Conservation (phyloP, 2,113 vertebrate species). For the Amblyornis subalaris region DNA sequence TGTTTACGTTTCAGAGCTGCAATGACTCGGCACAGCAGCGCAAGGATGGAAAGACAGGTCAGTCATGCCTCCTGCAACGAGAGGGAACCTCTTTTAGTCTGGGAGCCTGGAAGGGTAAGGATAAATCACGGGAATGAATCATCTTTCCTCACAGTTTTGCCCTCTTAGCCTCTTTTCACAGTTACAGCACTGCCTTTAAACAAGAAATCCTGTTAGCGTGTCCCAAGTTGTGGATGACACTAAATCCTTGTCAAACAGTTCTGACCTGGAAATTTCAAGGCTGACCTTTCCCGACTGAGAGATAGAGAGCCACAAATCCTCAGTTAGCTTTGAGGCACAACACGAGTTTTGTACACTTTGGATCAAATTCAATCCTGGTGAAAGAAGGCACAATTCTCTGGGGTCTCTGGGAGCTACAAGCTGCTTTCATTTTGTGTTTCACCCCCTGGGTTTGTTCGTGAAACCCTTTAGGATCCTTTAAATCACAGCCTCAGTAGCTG, state of each 20-base stretch:
- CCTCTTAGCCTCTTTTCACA: not conserved
- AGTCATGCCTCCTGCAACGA: not conserved
- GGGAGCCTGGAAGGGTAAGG: not conserved
- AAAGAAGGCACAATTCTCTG: not conserved
- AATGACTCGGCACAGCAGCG: not conserved
- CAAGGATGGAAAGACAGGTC: not conserved
- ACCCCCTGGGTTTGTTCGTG: not conserved
- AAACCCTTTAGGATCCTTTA: not conserved
- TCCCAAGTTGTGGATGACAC: not conserved
- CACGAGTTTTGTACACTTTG: not conserved
- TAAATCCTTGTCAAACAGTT: slow-evolving; percentile 52
- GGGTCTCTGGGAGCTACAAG: not conserved
- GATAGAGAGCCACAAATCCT: slow-evolving; percentile 2
- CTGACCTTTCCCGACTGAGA: slow-evolving; percentile 14
- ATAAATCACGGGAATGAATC: not conserved
- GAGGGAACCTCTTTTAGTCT: not conserved
- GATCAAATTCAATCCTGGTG: not conserved
- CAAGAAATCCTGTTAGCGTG: slow-evolving; percentile 10
- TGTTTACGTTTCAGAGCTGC: not conserved
- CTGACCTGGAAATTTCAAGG: slow-evolving; percentile 49
- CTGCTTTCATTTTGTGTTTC: not conserved
- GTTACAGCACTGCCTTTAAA: not conserved
- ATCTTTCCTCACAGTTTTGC: not conserved
- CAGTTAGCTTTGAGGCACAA: not conserved
- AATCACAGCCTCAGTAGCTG: not conserved